Evolutionary conservation across 2,797 vertebrate genomes (phyloP).

Genomic region (Propithecus perrieri): DNA sequence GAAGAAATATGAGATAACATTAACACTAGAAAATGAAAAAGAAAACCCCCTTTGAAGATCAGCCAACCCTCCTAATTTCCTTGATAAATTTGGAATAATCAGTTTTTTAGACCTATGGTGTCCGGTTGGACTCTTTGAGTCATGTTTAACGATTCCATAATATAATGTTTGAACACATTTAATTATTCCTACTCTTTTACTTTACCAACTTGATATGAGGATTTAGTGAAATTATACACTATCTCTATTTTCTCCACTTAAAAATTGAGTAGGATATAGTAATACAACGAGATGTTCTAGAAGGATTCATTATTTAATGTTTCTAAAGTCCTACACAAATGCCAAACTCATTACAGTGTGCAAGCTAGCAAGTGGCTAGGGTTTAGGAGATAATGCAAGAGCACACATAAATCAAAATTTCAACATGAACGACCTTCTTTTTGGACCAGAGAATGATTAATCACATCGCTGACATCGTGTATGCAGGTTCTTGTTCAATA

Average conservation of each 20-base stretch:
- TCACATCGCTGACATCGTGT: constrained; percentile 29
- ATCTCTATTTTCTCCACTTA: constrained; percentile 61
- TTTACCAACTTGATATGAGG: neutral
- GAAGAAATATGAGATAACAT: neutral
- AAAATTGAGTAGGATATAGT: constrained; percentile 48
- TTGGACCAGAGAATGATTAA: constrained; percentile 66
- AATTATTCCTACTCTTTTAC: constrained; percentile 34
- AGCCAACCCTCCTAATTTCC: neutral
- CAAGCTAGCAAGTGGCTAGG: constrained; percentile 71
- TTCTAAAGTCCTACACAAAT: constrained; percentile 76
- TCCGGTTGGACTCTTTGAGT: neutral
- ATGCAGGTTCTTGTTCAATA: constrained; percentile 70
- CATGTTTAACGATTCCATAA: constrained; percentile 16
- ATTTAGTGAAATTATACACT: constrained; percentile 53
- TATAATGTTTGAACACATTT: constrained; percentile 36
- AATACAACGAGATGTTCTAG: constrained; percentile 51
- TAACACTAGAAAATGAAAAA: neutral
- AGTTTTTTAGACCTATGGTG: neutral
- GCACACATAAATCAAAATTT: constrained; percentile 72
- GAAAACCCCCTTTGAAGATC: neutral
- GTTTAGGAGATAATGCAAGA: constrained; percentile 62
- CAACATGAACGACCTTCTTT: constrained; percentile 45
- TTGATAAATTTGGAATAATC: neutral
- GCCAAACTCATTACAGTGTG: constrained; percentile 77
- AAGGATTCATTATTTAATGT: constrained; percentile 76